Percentiles rank a stretch among this genome's conserved stretches.
phyloP scores from a whole-genome alignment of 2,888 invertebrate species.

The Leptinotarsa haldemani region DNA sequence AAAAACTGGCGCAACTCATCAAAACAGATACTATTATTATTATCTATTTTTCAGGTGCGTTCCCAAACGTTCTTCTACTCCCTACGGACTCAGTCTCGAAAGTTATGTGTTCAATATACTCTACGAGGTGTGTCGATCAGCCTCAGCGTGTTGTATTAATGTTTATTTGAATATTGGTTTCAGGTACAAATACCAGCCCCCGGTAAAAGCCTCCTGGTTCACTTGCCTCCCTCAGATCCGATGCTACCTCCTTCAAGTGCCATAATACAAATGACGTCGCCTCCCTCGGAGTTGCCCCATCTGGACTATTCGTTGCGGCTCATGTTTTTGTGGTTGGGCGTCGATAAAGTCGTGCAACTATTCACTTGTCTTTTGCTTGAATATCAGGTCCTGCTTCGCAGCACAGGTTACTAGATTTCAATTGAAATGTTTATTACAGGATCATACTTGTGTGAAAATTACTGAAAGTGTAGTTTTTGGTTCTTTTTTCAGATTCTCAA shows the following conservation, averaged over 20 bases:
- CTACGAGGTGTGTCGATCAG: constrained; percentile 79
- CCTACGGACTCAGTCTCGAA: constrained; percentile 80
- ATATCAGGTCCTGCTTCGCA: constrained; percentile 95
- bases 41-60: constrained; percentile 72
- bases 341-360: constrained; percentile 92
- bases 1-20: too few species aligned
- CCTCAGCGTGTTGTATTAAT: not conserved
- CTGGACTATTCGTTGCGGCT: constrained; percentile 92
- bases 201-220: constrained; percentile 86
- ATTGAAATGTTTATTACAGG: too few species aligned
- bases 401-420: constrained; percentile 74
- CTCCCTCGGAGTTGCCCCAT: constrained; percentile 88
- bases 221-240: constrained; percentile 78
- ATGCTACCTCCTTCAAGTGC: constrained; percentile 75
- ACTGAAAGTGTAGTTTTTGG: not conserved
- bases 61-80: constrained; percentile 80
- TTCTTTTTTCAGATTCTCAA: constrained; percentile 81
- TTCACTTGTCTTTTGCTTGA: constrained; percentile 96
- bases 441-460: too few species aligned
- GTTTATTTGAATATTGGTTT: constrained; percentile 22
- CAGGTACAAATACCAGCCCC: constrained; percentile 78
- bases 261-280: constrained; percentile 81
- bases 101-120: constrained; percentile 95
- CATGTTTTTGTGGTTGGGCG: constrained; percentile 89
- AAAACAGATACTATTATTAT: too few species aligned